These are phyloP conservation scores for Dromius quadrimaculatus DNA, from an alignment of 2,888 invertebrate genomes.

Conservation along the genomic window DNA sequence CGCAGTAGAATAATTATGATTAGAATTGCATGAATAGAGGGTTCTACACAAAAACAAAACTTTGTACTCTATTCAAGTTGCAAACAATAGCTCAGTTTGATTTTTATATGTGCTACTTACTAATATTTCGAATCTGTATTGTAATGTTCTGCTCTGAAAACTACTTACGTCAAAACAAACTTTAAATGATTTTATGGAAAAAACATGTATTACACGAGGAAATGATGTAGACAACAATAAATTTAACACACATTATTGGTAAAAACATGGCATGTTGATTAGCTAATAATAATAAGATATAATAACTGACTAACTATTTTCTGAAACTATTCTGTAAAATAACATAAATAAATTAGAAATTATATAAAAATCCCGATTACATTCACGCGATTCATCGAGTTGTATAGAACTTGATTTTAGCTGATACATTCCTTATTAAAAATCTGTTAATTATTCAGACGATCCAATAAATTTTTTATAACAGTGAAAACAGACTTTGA, in stretches of 20 bases:
- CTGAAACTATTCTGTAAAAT: too few species aligned
- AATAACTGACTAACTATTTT: too few species aligned
- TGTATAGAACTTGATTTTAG: too few species aligned
- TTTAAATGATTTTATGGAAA: conserved; percentile 6
- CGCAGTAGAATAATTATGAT: conserved; percentile 16
- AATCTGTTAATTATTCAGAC: too few species aligned
- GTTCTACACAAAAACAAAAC: conserved; percentile 6
- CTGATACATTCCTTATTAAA: too few species aligned
- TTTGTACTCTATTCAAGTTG: background rate
- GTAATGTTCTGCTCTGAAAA: conserved; percentile 18
- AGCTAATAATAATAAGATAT: too few species aligned
- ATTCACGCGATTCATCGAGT: too few species aligned
- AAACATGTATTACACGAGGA: background rate
- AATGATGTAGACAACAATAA: background rate
- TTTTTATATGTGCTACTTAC: background rate
- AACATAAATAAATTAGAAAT: too few species aligned
- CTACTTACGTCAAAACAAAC: background rate
- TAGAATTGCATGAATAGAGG: conserved; percentile 5
- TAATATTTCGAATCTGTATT: conserved; percentile 15
- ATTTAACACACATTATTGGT: conserved; percentile 2
- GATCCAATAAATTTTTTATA: too few species aligned
- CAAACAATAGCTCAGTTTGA: background rate
- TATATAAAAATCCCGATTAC: too few species aligned
- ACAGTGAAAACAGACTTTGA: too few species aligned
- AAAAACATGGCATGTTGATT: background rate